phyloP scores from a whole-genome alignment of 2,888 invertebrate genomes.

The Meganola albula region DNA sequence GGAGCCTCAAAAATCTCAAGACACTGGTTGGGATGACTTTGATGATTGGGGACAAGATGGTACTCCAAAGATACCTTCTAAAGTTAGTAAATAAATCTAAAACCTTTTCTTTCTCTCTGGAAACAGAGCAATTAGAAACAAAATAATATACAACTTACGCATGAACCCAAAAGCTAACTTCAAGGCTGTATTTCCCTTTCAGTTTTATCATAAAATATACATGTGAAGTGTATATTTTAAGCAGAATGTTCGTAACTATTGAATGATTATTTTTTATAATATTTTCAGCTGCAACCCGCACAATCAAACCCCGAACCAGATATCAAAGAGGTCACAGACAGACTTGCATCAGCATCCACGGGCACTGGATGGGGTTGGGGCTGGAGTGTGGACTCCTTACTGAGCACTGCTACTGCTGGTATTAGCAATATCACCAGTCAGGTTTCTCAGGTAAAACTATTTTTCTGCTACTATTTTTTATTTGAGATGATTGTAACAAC shows the following conservation, averaged over 20 bases:
- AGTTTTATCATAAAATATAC: too few species aligned
- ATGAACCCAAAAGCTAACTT: constrained; percentile 35
- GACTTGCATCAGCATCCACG: constrained; percentile 31
- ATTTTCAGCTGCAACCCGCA: constrained; percentile 8
- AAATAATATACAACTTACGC: too few species aligned
- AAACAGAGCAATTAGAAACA: too few species aligned
- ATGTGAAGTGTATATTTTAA: too few species aligned
- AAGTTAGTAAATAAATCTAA: too few species aligned
- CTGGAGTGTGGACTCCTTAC: constrained; percentile 82
- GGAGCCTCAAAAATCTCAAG: constrained; percentile 41
- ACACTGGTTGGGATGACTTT: constrained; percentile 73
- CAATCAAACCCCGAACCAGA: constrained; percentile 30
- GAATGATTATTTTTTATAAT: too few species aligned
- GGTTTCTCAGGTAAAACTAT: constrained; percentile 80
- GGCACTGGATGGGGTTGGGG: constrained; percentile 82
- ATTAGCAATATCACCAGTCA: constrained; percentile 87
- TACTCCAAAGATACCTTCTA: constrained; percentile 11
- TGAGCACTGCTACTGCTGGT: constrained; percentile 86
- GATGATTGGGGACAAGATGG: constrained; percentile 63
- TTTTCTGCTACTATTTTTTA: too few species aligned
- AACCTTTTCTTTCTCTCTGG: too few species aligned
- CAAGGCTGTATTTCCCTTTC: too few species aligned
- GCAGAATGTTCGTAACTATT: too few species aligned
- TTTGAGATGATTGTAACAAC: too few species aligned
- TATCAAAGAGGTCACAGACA: constrained; percentile 51